Evolutionary conservation across 1,140 invertebrate genomes (phyloP), one percentile per base, ranked within the genome.

Genomic region (Heliconius hewitsoni): DNA sequence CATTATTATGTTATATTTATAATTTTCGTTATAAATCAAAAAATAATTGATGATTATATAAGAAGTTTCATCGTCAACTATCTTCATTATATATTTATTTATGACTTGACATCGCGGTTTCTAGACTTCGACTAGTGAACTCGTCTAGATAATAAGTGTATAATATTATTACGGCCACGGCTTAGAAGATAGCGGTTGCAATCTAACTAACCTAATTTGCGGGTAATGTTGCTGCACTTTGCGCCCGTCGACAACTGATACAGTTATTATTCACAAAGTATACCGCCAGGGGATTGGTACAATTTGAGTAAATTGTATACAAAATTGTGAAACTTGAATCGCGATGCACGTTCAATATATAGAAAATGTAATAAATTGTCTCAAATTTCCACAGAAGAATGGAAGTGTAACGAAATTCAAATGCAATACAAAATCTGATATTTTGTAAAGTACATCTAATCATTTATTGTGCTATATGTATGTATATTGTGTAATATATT

Each of bases 161-260:
- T 70, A 76, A 70, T 80, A 81, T 66, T 72, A 82, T 85, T 81
- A 83, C 77, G 71, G 73, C 57, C 71, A 81, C 74, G 82, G 84
- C 84, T 86, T 86, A 83, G 76, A 66, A 90, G 85, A 90, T 90
- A 88, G 85, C 86, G 84, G 83, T 84, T 88, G 81, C 87, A 90
- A 88, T 87, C 83, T 90, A 87, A 86, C 84, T 89, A 91, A 91
- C 87, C 88, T 85, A 91, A 91, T 91, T 92, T 89, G 81, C 79
- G 80, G 76, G 79, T 85, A 85, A 85, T 87, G 83, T 88, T 86
- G 83, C 84, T 87, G 84, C 81, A 87, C 82, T 87, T 82, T 76
- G 73, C 80, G 78, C 76, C 80, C 85, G 84, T 87, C 84, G 85
- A 87, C 81, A 77, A 85, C 80, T 85, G 87, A 88, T 91, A 89